Evolutionary conservation across 2,113 vertebrate genomes (phyloP), one percentile per base, ranked within the genome.

Genomic region (Hyaena hyaena): DNA sequence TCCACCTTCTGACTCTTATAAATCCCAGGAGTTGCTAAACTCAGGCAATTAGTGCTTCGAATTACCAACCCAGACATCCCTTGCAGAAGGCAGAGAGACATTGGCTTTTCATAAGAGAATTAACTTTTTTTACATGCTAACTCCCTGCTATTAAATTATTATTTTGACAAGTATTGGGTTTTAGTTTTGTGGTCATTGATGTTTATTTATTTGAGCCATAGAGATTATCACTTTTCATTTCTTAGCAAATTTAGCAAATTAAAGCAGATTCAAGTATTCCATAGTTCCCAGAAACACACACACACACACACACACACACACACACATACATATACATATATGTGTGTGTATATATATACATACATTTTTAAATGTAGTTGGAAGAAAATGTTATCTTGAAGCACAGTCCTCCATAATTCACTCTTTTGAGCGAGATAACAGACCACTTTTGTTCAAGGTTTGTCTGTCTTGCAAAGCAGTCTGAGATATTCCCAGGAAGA

Each of bases 1-100:
- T 91, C 2, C 43, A 97, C 91, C 93, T 94, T 50, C 86, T 89
- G 55, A 87, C 48, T 76, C 43, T 83, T 50, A 5, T 0, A 88
- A 95, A 84, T 92, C 79, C 63, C 95, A 66, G 65, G 48, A 85
- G 79, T 86, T 83, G 93, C 73, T 79, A 79, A 96, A 84, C 88
- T 71, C 63, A 50, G 48, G 24, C 93, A 96, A 97, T 95, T 93
- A 93, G 73, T 88, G 53, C 16, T 71, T 93, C 0, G 2, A 71
- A 86, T 97, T 85, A 89, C 77, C 74, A 88, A 90, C 26, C 8
- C 43, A 69, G 48, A 61, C 68, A 48, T 88, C 65, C 31, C 45
- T 84, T 83, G n/a, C 33, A 89, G 82, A 88, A 19, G n/a, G 28
- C 71, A 45, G 63, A 94, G 69, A 95, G 69, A 96, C 94, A 85